These are phyloP conservation scores for Arrhopalites spinosus DNA, from an alignment of 2,888 invertebrate species.

Conservation along the genomic window DNA sequence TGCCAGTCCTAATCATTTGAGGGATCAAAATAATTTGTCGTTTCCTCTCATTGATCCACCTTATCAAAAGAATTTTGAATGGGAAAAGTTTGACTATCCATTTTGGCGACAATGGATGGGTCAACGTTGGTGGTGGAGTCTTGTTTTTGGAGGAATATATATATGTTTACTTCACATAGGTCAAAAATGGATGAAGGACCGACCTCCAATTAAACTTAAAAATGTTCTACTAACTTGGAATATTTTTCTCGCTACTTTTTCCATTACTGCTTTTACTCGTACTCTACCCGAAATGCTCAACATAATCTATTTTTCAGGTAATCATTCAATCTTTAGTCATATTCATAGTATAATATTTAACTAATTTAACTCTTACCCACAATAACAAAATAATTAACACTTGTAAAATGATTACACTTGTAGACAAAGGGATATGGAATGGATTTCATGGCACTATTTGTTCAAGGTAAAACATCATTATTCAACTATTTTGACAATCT, in stretches of 20 bases:
- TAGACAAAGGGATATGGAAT: conserved; percentile 13
- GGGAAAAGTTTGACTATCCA: conserved; percentile 35
- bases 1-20: too few species aligned
- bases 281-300: conserved; percentile 40
- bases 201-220: conserved; percentile 35
- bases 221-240: conserved; percentile 38
- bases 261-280: conserved; percentile 37
- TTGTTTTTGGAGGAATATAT: conserved; percentile 26
- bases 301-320: too few species aligned
- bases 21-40: too few species aligned
- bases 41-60: too few species aligned
- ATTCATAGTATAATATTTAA: too few species aligned
- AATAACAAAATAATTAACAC: too few species aligned
- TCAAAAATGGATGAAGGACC: conserved; percentile 37
- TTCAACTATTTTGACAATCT: too few species aligned
- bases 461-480: conserved; percentile 39
- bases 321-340: too few species aligned
- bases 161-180: conserved; percentile 36
- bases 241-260: conserved; percentile 37
- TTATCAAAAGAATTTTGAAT: conserved; percentile 7
- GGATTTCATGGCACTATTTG: conserved; percentile 41
- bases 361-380: too few species aligned
- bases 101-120: conserved; percentile 34
- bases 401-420: too few species aligned
- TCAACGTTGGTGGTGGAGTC: conserved; percentile 33